Evolutionary conservation across 2,888 invertebrate species (phyloP).

Genomic region (Horisme vitalbata): DNA sequence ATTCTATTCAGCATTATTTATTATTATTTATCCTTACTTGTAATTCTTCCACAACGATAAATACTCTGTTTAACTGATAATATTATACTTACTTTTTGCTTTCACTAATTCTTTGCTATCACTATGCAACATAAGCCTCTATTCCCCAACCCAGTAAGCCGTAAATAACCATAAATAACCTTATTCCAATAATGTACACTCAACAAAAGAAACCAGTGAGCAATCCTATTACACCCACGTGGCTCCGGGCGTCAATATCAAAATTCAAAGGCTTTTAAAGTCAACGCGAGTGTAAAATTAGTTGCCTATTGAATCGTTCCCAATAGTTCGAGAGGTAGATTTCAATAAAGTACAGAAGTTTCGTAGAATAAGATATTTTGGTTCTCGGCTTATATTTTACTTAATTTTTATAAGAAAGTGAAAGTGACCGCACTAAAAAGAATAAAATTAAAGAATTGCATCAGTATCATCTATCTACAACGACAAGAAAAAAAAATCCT

Average conservation of each 20-base stretch:
- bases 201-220: constrained; percentile 27
- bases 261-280: constrained; percentile 63
- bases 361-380: too few species aligned
- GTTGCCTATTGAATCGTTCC: constrained; percentile 55
- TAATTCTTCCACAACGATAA: too few species aligned
- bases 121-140: constrained; percentile 3
- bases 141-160: constrained; percentile 12
- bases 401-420: too few species aligned
- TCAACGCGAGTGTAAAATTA: constrained; percentile 68
- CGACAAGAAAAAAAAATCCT: too few species aligned
- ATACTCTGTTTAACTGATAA: too few species aligned
- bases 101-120: neutral
- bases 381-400: too few species aligned
- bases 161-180: constrained; percentile 24
- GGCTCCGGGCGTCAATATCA: constrained; percentile 54
- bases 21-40: too few species aligned
- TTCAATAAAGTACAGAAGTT: neutral
- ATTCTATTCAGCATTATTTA: too few species aligned
- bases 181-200: constrained; percentile 27
- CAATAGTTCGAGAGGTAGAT: constrained; percentile 20
- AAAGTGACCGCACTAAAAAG: too few species aligned
- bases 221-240: constrained; percentile 33
- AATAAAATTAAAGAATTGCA: too few species aligned
- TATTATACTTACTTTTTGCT: too few species aligned
- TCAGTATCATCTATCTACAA: too few species aligned